Conservation (phyloP, 2,797 vertebrate species). For the Alauda arvensis region DNA sequence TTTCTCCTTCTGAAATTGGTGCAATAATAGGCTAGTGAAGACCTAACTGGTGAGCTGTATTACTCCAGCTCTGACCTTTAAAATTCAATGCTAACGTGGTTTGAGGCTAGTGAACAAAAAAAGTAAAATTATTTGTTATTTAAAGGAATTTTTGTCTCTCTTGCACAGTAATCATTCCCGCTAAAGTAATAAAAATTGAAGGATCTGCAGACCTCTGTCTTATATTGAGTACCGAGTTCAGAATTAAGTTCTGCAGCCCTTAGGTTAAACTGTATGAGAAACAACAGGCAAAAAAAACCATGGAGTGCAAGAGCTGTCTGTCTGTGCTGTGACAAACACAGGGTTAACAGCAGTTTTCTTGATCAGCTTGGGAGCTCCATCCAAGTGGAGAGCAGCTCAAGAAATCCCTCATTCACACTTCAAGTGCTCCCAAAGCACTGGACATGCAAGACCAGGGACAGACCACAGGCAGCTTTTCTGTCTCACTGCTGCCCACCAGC, state of each 20-base stretch:
- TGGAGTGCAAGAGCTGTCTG: background rate
- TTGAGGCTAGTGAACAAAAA: background rate
- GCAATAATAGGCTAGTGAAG: background rate
- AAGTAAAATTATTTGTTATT: background rate
- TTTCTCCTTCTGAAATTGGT: background rate
- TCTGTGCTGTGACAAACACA: background rate
- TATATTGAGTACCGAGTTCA: background rate
- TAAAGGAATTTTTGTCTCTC: background rate
- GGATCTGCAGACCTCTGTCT: background rate
- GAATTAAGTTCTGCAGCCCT: background rate
- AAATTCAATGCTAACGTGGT: background rate
- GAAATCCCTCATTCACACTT: background rate
- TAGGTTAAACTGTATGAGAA: background rate
- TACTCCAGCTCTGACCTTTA: background rate
- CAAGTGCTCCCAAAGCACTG: background rate
- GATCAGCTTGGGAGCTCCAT: background rate
- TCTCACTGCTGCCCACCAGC: background rate
- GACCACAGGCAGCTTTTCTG: background rate
- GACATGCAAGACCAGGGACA: fast-evolving
- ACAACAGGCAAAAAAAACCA: background rate
- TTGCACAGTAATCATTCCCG: background rate
- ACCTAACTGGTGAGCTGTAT: background rate
- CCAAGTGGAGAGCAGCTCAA: background rate
- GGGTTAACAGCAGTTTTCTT: background rate
- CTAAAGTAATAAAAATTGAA: background rate